Evolutionary conservation across 2,113 vertebrate genomes (phyloP), one percentile per base, ranked within the genome.

Genomic region (Lepidothrix coronata): DNA sequence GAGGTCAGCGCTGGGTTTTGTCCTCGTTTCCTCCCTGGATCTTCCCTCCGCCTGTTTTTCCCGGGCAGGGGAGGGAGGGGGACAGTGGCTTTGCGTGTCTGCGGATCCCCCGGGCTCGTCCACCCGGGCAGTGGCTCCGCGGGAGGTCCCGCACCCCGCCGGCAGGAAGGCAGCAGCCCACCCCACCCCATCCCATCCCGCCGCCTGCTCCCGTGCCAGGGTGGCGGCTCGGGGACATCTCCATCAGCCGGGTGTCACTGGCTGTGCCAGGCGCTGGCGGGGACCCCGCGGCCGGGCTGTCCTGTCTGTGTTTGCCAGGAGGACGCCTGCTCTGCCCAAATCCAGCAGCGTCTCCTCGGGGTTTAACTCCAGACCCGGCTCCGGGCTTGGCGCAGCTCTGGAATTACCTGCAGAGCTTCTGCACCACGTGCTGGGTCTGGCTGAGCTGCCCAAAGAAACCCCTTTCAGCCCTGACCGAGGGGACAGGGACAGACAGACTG

Each of bases 1-100:
- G 89, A 94, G 93, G 91, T 93, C 83, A 95, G 93, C 27, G 8
- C 27, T 76, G 85, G 93, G 94, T 88, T 96, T 79, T 95, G 94
- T 97, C 95, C 96, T 96, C 35, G 2, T 76, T 94, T 97, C 94
- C 91, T 96, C 95, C 75, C 85, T 73, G 24, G 2, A 0, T 83
- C 93, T 91, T 94, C 43, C 58, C 82, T 90, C 87, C 0, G 1
- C 81, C 65, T 86, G 63, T 78, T 91, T 77, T 37, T 35, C 58
- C 58, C 5, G 0, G 58, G 66, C n/a, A 66, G 57, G 28, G 54
- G 43, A 71, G 41, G 62, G 67, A 68, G 27, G 39, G 49, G 46
- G 68, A 58, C 65, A 8, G 77, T 23, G 55, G 72, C 84, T 76
- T 31, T 48, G 71, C 1, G 0, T 20, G 22, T 2, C 8, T 10